phyloP scores from a whole-genome alignment of 2,888 invertebrate species.

The Abscondita cerata region DNA sequence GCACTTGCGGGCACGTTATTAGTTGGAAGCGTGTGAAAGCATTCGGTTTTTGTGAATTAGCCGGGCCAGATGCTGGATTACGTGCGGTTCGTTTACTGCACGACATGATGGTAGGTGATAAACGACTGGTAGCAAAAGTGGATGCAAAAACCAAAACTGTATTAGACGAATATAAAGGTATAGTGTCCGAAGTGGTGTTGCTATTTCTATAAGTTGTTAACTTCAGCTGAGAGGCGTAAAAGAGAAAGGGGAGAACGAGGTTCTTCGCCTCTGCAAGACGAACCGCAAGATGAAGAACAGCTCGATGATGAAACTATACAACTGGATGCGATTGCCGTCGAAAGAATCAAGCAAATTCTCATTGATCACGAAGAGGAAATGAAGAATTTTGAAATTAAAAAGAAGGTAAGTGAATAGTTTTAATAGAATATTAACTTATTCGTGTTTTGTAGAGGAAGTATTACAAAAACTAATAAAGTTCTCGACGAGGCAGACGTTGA shows the following conservation, averaged over 20 bases:
- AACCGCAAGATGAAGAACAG: slow-evolving; percentile 66
- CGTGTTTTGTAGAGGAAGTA: slow-evolving; percentile 66
- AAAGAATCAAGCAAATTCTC: slow-evolving; percentile 80
- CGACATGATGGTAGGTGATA: slow-evolving; percentile 91
- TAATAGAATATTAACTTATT: background rate
- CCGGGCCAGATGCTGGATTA: slow-evolving; percentile 93
- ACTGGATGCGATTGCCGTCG: slow-evolving; percentile 76
- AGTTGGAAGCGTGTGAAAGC: slow-evolving; percentile 98
- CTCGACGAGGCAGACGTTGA: slow-evolving; percentile 90
- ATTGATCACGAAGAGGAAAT: slow-evolving; percentile 83
- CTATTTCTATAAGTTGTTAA: too few relatives aligned
- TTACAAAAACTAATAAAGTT: slow-evolving; percentile 69
- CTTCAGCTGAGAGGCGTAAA: slow-evolving; percentile 57
- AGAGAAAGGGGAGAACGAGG: slow-evolving; percentile 62
- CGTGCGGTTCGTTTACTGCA: slow-evolving; percentile 92
- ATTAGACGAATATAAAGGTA: slow-evolving; percentile 91
- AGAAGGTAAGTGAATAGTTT: slow-evolving; percentile 62
- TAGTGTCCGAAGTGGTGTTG: too few relatives aligned
- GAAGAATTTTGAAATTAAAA: slow-evolving; percentile 71
- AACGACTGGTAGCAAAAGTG: slow-evolving; percentile 93
- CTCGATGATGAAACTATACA: slow-evolving; percentile 79
- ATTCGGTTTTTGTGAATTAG: slow-evolving; percentile 98
- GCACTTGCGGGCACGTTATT: slow-evolving; percentile 92
- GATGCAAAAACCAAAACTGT: slow-evolving; percentile 97
- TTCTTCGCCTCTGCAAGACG: slow-evolving; percentile 67